Percentiles rank a stretch among this genome's conserved stretches.
Evolutionary conservation across 2,113 vertebrate genomes (phyloP).

Genomic region (Heloderma charlesbogerti): DNA sequence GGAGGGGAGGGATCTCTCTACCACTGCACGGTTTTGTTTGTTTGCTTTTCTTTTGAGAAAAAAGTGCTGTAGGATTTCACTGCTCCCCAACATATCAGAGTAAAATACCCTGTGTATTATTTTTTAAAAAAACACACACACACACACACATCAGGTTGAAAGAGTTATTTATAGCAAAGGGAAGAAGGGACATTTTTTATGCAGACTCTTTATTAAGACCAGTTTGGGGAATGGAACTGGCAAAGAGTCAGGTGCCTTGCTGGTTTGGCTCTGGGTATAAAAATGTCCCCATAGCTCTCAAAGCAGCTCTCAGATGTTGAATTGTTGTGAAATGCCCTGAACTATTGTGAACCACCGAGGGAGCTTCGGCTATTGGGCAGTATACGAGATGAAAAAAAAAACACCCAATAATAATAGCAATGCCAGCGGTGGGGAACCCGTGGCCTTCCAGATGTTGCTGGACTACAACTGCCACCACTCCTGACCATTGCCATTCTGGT

Average conservation of each 20-base stretch:
- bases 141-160: slow-evolving; percentile 30
- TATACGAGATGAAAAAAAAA: too few species aligned
- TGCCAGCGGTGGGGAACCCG: background rate
- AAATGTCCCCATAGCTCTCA: slow-evolving; percentile 52
- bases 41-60: background rate
- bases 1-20: background rate
- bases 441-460: too few species aligned
- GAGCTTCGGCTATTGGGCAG: too few species aligned
- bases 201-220: slow-evolving; percentile 34
- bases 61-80: background rate
- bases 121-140: slow-evolving; percentile 4
- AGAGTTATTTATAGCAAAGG: slow-evolving; percentile 33
- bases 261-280: slow-evolving; percentile 55
- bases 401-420: too few species aligned
- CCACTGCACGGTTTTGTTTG: background rate
- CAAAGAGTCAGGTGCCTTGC: slow-evolving; percentile 44
- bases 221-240: slow-evolving; percentile 49
- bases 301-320: slow-evolving; percentile 50
- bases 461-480: too few species aligned
- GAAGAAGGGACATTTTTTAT: slow-evolving; percentile 53
- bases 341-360: too few species aligned
- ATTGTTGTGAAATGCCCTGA: too few species aligned
- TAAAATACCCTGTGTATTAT: background rate
- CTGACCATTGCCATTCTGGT: too few species aligned
- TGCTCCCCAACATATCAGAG: background rate